Evolutionary conservation across 2,113 vertebrate genomes (phyloP).

Genomic region (Mormyrus lacerda): DNA sequence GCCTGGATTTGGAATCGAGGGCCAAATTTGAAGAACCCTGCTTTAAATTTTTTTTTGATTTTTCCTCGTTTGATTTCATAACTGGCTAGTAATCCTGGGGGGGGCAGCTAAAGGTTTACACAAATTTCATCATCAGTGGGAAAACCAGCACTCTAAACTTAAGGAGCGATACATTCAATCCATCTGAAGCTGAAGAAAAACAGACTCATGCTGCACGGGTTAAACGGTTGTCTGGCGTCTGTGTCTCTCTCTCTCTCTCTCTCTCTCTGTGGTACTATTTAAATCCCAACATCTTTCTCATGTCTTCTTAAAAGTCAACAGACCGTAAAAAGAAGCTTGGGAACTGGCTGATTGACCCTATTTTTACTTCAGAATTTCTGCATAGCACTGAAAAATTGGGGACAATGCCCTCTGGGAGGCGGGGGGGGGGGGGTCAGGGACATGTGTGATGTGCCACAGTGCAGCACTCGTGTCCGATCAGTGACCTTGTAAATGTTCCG

Average conservation of each 20-base stretch:
- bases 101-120: not conserved
- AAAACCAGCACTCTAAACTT: not conserved
- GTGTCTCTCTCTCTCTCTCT: not conserved
- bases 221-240: not conserved
- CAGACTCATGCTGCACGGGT: not conserved
- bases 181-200: not conserved
- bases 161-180: not conserved
- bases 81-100: not conserved
- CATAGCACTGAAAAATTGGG: not conserved
- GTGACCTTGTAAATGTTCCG: not conserved
- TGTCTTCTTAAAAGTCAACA: constrained; percentile 7
- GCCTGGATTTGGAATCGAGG: not conserved
- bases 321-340: constrained; percentile 8
- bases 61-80: not conserved
- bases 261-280: not conserved
- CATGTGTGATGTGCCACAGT: not conserved
- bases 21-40: not conserved
- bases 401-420: not conserved
- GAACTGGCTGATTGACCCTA: not conserved
- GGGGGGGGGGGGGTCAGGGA: not conserved
- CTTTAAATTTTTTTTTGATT: not conserved
- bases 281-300: not conserved
- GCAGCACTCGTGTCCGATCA: not conserved
- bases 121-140: not conserved
- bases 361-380: constrained; percentile 8